Conservation (phyloP, 2,797 vertebrate species). For the Sciurus vulgaris region DNA sequence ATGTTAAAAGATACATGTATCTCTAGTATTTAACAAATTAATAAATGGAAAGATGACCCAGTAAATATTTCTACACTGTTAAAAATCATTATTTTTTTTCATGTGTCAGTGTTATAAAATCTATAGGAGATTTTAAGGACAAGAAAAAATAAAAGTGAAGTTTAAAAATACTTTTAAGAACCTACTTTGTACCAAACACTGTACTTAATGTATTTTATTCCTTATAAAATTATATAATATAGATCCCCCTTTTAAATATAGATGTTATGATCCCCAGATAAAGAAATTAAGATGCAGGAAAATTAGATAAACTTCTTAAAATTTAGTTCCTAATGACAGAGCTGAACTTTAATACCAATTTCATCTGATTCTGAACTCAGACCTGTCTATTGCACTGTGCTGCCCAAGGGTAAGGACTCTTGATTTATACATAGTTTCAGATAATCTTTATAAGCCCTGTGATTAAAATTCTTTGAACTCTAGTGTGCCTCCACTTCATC, state of each 20-base stretch:
- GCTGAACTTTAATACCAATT: slow-evolving; percentile 51
- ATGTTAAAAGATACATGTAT: not conserved
- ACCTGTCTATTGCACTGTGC: not conserved
- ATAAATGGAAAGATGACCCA: not conserved
- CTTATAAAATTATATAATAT: not conserved
- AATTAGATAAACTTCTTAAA: slow-evolving; percentile 7
- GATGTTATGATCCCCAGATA: not conserved
- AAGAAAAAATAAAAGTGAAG: slow-evolving; percentile 4
- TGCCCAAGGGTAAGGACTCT: not conserved
- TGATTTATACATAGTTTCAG: slow-evolving; percentile 42
- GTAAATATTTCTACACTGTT: not conserved
- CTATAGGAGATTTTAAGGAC: not conserved
- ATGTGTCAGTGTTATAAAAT: not conserved
- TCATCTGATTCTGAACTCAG: slow-evolving; percentile 27
- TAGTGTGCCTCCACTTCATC: not conserved
- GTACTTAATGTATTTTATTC: slow-evolving; percentile 28
- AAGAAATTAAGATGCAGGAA: slow-evolving; percentile 26
- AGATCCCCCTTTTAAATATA: not conserved
- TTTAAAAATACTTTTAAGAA: not conserved
- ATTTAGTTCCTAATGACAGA: slow-evolving; percentile 33
- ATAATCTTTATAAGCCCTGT: slow-evolving; percentile 44
- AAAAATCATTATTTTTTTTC: slow-evolving; percentile 44
- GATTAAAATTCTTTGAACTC: slow-evolving; percentile 60
- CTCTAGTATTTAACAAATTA: not conserved
- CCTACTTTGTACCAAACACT: not conserved